A percentile compares a stretch with the other conserved stretches of the same genome.
Evolutionary conservation across 2,888 invertebrate genomes (phyloP).

Genomic region (Drosophila suboccidentalis): DNA sequence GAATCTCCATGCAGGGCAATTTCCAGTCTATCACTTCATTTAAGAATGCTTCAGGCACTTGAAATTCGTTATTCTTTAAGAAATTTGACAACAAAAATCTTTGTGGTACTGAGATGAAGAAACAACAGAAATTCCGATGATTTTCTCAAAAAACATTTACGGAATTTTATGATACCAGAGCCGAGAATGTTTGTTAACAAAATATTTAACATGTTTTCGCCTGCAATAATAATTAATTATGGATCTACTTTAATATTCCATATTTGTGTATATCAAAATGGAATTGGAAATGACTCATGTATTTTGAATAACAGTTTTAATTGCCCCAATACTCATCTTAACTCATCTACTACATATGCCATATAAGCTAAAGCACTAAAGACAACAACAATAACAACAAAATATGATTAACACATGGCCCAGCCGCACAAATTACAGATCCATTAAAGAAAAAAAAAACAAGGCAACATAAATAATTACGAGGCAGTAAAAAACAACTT

Average conservation of each 20-base stretch:
- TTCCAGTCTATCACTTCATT: not conserved
- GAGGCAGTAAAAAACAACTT: constrained; percentile 59
- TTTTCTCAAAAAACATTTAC: not conserved
- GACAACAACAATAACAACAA: constrained; percentile 20
- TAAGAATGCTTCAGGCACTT: not conserved
- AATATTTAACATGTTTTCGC: not conserved
- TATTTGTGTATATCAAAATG: not conserved
- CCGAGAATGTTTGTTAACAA: not conserved
- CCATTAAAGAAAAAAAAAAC: constrained; percentile 43
- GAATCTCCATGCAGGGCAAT: not conserved
- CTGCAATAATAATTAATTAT: not conserved
- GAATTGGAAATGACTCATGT: constrained; percentile 30
- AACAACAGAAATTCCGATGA: not conserved
- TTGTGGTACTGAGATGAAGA: not conserved
- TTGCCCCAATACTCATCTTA: constrained; percentile 19
- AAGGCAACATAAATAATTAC: constrained; percentile 59
- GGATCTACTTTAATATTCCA: not conserved
- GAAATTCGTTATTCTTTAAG: not conserved
- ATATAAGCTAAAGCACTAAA: constrained; percentile 5
- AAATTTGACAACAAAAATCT: not conserved
- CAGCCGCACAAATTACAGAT: constrained; percentile 45
- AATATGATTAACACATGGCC: constrained; percentile 68
- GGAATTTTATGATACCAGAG: not conserved
- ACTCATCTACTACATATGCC: constrained; percentile 4
- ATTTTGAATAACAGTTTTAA: constrained; percentile 22